A percentile compares a stretch with the other conserved stretches of the same genome.
Conservation (phyloP, 1,140 invertebrate species). For the Drosophila athabasca region DNA sequence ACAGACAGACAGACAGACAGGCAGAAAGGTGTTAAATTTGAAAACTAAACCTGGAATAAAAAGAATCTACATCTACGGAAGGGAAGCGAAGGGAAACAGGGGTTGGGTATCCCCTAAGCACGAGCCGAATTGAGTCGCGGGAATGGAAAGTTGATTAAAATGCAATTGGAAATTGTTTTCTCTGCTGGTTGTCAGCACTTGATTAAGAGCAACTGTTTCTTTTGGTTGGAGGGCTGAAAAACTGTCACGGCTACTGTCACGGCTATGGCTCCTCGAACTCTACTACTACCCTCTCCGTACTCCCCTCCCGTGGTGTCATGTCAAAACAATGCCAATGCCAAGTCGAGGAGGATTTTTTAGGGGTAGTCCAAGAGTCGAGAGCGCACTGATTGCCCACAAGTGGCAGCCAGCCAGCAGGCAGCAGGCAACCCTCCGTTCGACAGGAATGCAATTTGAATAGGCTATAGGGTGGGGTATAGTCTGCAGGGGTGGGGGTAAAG, state of each 20-base stretch:
- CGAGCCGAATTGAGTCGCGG: conserved; percentile 13
- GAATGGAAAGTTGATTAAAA: conserved; percentile 67
- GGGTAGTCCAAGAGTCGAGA: conserved; percentile 48
- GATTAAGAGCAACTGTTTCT: conserved; percentile 71
- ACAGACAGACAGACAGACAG: conserved; percentile 6
- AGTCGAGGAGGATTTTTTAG: conserved; percentile 42
- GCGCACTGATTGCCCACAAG: conserved; percentile 69
- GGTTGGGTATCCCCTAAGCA: conserved; percentile 7
- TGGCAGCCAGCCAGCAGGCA: conserved; percentile 35
- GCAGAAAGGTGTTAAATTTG: conserved; percentile 68
- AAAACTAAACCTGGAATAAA: conserved; percentile 60
- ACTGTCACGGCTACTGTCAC: conserved; percentile 16
- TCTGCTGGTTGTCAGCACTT: conserved; percentile 73
- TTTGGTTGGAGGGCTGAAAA: conserved; percentile 35
- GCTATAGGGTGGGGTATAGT: conserved; percentile 7
- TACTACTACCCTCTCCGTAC: conserved; percentile 26
- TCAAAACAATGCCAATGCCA: conserved; percentile 73
- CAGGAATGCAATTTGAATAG: conserved; percentile 54
- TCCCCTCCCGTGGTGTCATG: conserved; percentile 56
- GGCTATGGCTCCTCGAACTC: neutral
- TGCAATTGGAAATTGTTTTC: conserved; percentile 75
- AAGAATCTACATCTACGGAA: neutral
- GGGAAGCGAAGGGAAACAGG: neutral
- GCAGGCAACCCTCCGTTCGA: conserved; percentile 36
- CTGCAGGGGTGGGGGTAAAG: too few species aligned